phyloP scores from a whole-genome alignment of 1,140 invertebrate genomes.

The Teleogryllus occipitalis region DNA sequence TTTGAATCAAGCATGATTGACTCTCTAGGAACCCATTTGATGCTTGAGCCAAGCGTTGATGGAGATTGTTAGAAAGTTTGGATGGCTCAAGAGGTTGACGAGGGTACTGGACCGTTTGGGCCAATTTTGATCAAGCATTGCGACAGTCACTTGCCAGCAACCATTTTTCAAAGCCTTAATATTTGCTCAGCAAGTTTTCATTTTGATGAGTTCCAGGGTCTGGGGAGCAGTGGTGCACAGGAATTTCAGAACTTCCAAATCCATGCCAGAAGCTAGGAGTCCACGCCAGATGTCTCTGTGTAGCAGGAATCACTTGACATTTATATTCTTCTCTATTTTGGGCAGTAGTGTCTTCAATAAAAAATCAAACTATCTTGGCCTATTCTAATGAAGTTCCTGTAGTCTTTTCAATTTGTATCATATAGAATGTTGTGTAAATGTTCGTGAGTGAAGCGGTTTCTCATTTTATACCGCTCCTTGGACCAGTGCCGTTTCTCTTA shows the following conservation, averaged over 20 bases:
- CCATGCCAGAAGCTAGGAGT: slow-evolving; percentile 11
- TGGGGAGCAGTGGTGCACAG: neutral
- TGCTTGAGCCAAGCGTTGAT: no score
- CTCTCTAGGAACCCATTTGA: no score
- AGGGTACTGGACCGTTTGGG: no score
- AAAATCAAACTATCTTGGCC: slow-evolving; percentile 8
- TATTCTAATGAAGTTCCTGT: slow-evolving; percentile 11
- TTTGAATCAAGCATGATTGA: no score
- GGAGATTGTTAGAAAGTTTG: no score
- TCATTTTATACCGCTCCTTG: no score
- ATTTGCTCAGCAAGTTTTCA: no score
- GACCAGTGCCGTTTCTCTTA: slow-evolving; percentile 11
- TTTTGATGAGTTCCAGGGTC: no score
- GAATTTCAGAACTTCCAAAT: slow-evolving; percentile 13
- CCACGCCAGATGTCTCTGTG: neutral
- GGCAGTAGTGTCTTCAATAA: neutral
- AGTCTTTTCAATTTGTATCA: slow-evolving; percentile 9
- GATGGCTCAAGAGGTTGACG: no score
- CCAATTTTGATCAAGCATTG: no score
- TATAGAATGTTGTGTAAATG: neutral
- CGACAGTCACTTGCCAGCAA: no score
- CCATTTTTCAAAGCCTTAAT: no score
- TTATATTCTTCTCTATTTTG: slow-evolving; percentile 1
- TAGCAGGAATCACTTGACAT: slow-evolving; percentile 10
- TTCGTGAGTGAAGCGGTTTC: slow-evolving; percentile 11